Percentiles rank a stretch among this genome's conserved stretches.
Evolutionary conservation across 2,888 invertebrate species (phyloP).

Genomic region (Dorcus parallelipipedus): DNA sequence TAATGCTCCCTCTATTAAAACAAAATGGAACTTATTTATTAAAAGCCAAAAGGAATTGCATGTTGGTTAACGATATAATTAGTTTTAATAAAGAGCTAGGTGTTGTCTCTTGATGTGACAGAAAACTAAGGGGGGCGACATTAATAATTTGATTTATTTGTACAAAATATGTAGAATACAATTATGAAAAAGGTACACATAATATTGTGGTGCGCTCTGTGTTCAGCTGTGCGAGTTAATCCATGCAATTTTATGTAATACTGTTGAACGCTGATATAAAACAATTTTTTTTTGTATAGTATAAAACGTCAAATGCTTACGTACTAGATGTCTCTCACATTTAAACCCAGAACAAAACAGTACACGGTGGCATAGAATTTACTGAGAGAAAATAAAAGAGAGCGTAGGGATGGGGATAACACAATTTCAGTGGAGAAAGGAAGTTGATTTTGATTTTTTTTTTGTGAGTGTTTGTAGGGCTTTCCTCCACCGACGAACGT

Average conservation of each 20-base stretch:
- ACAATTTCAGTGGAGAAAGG: slow-evolving; percentile 6
- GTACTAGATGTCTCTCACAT: neutral
- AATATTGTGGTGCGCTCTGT: slow-evolving; percentile 35
- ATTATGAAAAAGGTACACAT: slow-evolving; percentile 19
- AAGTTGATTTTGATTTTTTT: neutral
- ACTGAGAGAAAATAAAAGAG: slow-evolving; percentile 9
- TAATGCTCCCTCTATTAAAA: too few relatives aligned
- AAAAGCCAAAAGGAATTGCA: too few relatives aligned
- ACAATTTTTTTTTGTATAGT: slow-evolving; percentile 20
- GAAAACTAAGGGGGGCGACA: neutral
- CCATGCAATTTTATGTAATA: slow-evolving; percentile 24
- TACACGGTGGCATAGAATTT: slow-evolving; percentile 20
- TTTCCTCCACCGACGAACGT: neutral
- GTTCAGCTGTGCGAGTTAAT: slow-evolving; percentile 38
- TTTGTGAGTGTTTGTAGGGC: neutral
- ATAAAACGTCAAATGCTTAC: slow-evolving; percentile 27
- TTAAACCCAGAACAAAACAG: slow-evolving; percentile 3
- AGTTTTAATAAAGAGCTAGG: too few relatives aligned
- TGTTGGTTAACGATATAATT: too few relatives aligned
- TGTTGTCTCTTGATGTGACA: too few relatives aligned
- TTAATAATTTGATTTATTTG: slow-evolving; percentile 27
- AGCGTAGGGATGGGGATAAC: slow-evolving; percentile 27
- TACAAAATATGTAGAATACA: slow-evolving; percentile 36
- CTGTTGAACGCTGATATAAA: slow-evolving; percentile 16
- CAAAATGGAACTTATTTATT: too few relatives aligned